Base-by-base conservation (phyloP, 2,797 vertebrate species). In the Aldrovandia affinis region DNA sequence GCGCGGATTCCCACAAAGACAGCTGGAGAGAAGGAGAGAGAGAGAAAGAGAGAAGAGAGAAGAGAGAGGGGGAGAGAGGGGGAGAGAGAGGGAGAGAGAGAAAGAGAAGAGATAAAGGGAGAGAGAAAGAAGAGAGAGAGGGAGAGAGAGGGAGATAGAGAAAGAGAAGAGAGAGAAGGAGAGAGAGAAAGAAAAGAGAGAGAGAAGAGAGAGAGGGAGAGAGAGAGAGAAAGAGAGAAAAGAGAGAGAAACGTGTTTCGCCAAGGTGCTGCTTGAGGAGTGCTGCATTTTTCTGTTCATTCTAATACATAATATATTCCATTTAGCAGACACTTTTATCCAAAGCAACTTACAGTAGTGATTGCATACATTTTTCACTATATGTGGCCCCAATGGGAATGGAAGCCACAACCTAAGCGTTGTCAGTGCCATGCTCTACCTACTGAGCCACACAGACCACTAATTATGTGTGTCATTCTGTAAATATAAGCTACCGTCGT, bases 21-120 rank as follows among this genome's bases (percentile, higher is more conserved):
- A 7, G 47, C 47, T 50, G 47, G 18, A 57, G 55, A 57, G 18
- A 3, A 20, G 15, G 18, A 57, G 18, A 20, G 12, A 14, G 18
- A 20, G 54, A 57, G 54, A 65, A 59, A n/a, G 18, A 33, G 33
- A 80, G 77, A 75, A 10, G 25, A 18, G 3, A 22, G 25, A 0
- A 75, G 20, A 44, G 20, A 5, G 36, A 42, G 8, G 4, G 70
- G 28, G 36, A 75, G 28, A 70, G 28, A 65, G 77, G 15, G 18
- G 22, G 42, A 79, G 68, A 81, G 55, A 81, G 52, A 59, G 33
- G 30, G 68, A 81, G 82, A 80, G 85, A 63, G 68, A 61, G 61
- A 52, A 18, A 50, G 39, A 82, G 55, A 47, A 33, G 22, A 20
- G 33, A 18, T 47, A n/a, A 36, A 30, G 4, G 28, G 5, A 61